phyloP scores from a whole-genome alignment of 2,797 vertebrate species.

The Melanotaenia trifasciata region DNA sequence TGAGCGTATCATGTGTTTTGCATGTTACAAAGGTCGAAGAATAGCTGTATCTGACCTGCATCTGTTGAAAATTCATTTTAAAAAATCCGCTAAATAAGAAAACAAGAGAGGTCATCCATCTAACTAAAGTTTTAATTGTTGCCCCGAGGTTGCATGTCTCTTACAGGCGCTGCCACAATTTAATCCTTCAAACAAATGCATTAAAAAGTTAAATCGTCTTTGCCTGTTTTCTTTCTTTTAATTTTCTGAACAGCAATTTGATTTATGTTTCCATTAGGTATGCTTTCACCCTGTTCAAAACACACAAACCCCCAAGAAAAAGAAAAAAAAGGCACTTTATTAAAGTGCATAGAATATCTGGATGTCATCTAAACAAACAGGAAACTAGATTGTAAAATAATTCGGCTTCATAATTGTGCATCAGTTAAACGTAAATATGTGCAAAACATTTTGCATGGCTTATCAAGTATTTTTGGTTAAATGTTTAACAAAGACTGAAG shows the following conservation, averaged over 20 bases:
- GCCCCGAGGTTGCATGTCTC: too few relatives aligned
- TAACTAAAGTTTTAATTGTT: neutral
- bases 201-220: neutral
- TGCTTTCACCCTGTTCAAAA: neutral
- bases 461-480: constrained; percentile 23
- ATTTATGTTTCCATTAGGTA: neutral
- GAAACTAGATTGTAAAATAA: neutral
- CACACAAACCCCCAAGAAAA: neutral
- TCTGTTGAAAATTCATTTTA: neutral
- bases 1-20: too few relatives aligned
- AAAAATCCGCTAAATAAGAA: neutral
- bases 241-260: neutral
- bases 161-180: too few relatives aligned
- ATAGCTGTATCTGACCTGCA: neutral
- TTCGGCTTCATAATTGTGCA: neutral
- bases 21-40: neutral
- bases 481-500: neutral
- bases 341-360: constrained; percentile 9
- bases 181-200: too few relatives aligned
- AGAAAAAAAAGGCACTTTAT: neutral
- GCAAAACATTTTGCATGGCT: constrained; percentile 36
- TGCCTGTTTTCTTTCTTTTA: neutral
- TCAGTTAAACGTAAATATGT: constrained; percentile 12
- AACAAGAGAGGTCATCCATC: neutral
- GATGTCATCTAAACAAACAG: constrained; percentile 7